Evolutionary conservation across 2,113 vertebrate genomes (phyloP), one percentile per base, ranked within the genome.

Genomic region (Gallinago paraguaiae): DNA sequence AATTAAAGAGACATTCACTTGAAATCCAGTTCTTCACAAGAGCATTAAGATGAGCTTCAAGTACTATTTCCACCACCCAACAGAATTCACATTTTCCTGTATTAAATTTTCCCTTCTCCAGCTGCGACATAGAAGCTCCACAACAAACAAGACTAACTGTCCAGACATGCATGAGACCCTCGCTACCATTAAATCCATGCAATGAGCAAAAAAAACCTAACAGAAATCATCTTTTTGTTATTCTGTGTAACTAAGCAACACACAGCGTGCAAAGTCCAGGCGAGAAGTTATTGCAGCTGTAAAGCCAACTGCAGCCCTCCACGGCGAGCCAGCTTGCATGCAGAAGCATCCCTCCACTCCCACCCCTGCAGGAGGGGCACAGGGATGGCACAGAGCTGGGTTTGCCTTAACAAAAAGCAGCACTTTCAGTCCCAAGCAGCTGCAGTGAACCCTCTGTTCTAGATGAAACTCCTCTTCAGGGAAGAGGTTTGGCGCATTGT

Each of bases 1-100:
- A 88, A 61, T 95, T 93, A 95, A 93, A 96, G 80, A 13, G 65
- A 88, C 61, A 72, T 57, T 71, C 67, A 61, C 81, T 72, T 54
- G 61, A 89, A 89, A 87, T 69, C 31, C 86, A 54, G 28, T 30
- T 92, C 72, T 70, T 88, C 25, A 25, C 19, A 46, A 48, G 2
- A 41, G 15, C 54, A 45, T 24, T 60, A 48, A 72, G 37, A 63
- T 30, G 31, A 95, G 15, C 30, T 51, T 67, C 0, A 5, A 54
- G 18, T 27, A 30, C 13, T 41, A 35, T 48, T 94, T 75, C 41
- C 33, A 25, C 28, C 14, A 17, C 35, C 17, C 25, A 30, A 11
- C 1, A 89, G 37, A 13, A 13, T 53, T 91, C 68, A 75, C 43
- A 70, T 80, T 93, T 83, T 65, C 60, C 24, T 10, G 4, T 35